A percentile compares a stretch with the other conserved stretches of the same genome.
Evolutionary conservation across 2,888 invertebrate species (phyloP).

Genomic region (Ichneumoninae sp.): DNA sequence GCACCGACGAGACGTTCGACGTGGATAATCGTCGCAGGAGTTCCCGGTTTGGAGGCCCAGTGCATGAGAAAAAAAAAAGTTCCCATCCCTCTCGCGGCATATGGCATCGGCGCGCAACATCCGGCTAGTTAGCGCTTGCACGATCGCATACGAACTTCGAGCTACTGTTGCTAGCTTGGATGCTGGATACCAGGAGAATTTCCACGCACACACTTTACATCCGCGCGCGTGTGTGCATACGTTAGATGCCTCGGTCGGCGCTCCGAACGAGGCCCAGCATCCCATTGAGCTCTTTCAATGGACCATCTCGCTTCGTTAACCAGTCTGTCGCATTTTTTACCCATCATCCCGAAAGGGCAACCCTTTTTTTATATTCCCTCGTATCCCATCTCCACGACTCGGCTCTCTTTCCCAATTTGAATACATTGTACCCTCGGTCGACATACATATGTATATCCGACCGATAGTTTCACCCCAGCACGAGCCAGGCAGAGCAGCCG

Average conservation of each 20-base stretch:
- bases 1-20: neutral
- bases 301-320: constrained; percentile 85
- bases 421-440: constrained; percentile 84
- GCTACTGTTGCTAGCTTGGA: constrained; percentile 33
- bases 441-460: constrained; percentile 84
- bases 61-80: constrained; percentile 33
- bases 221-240: constrained; percentile 59
- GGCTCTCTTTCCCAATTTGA: constrained; percentile 81
- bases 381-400: constrained; percentile 45
- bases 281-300: constrained; percentile 83
- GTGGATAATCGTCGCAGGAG: neutral
- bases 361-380: constrained; percentile 76
- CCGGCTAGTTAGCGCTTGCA: constrained; percentile 71
- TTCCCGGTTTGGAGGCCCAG: constrained; percentile 8
- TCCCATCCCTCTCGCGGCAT: constrained; percentile 58
- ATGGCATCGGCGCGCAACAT: constrained; percentile 73
- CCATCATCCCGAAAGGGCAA: constrained; percentile 82
- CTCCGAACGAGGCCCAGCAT: constrained; percentile 78
- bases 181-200: constrained; percentile 34
- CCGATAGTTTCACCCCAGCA: constrained; percentile 78
- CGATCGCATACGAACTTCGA: constrained; percentile 54
- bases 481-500: constrained; percentile 60
- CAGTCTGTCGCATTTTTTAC: constrained; percentile 84
- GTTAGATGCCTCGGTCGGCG: constrained; percentile 58
- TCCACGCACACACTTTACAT: constrained; percentile 56